phyloP scores from a whole-genome alignment of 1,140 invertebrate species.

The Pollicipes pollicipes region DNA sequence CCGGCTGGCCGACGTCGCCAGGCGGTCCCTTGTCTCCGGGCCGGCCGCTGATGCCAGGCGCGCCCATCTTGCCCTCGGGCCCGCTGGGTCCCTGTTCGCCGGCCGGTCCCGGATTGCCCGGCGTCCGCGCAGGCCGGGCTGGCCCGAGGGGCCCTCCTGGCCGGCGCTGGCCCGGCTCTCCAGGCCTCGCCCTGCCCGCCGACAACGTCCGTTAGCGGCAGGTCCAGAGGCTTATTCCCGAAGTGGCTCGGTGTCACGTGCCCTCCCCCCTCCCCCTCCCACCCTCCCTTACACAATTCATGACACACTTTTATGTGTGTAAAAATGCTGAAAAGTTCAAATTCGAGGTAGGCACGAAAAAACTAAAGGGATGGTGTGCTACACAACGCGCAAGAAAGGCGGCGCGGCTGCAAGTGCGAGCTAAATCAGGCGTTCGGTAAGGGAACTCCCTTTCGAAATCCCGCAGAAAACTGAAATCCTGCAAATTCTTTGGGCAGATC shows the following conservation, averaged over 20 bases:
- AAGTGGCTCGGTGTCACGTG: no score
- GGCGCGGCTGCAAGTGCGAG: no score
- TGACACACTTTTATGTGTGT: no score
- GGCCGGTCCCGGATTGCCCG: slow-evolving; percentile 40
- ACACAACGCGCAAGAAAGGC: no score
- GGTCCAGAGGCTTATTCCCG: slow-evolving; percentile 21
- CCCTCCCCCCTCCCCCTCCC: no score
- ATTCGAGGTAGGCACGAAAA: slow-evolving; percentile 25
- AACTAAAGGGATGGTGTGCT: no score
- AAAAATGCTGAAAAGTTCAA: no score
- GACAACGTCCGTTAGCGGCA: slow-evolving; percentile 18
- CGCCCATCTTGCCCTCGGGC: slow-evolving; percentile 46
- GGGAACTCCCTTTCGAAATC: no score
- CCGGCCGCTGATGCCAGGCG: slow-evolving; percentile 48
- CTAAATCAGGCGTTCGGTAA: no score
- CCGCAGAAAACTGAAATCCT: no score
- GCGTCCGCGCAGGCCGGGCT: slow-evolving; percentile 39
- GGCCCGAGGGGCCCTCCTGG: slow-evolving; percentile 38
- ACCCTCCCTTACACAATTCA: no score
- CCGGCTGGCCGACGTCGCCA: slow-evolving; percentile 42
- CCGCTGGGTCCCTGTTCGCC: slow-evolving; percentile 52
- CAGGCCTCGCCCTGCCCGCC: slow-evolving; percentile 39
- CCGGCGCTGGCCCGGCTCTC: slow-evolving; percentile 45
- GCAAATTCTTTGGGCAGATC: no score
- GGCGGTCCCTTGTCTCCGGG: slow-evolving; percentile 55